Base-by-base conservation (phyloP, 2,888 invertebrate genomes). In the Trilocha varians region DNA sequence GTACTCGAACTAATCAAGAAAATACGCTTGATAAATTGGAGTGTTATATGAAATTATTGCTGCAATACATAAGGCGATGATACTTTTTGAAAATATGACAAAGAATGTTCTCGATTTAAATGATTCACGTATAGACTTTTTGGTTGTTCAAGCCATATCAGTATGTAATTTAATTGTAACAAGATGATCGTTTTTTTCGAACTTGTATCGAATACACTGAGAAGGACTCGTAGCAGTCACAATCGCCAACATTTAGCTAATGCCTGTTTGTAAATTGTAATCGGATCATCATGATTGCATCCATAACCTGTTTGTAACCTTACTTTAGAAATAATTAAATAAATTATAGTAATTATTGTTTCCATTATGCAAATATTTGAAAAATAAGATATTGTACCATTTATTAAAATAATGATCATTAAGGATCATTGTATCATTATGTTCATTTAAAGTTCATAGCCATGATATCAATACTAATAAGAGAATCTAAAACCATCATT, bases 121-220 rank as follows among this genome's bases (percentile, higher is more conserved):
- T 57, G 57, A 55, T 58, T 65, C 61, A 67, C 57, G 56, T 60
- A 35, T 59, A 44, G 45, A 55, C 50, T 51, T 57, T 58, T 62
- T 53, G 45, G 50, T 11, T 44, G 46, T 42, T 38, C 45, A 48
- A n/a, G n/a, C n/a, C n/a, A n/a, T n/a, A n/a, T n/a, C n/a, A n/a
- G n/a, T n/a, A n/a, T n/a, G n/a, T n/a, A n/a, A n/a, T n/a, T n/a
- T n/a, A n/a, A n/a, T n/a, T n/a, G n/a, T n/a, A n/a, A n/a, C n/a
- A n/a, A n/a, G n/a, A n/a, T n/a, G n/a, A n/a, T n/a, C n/a, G n/a
- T n/a, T n/a, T n/a, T n/a, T n/a, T n/a, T n/a, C n/a, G n/a, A n/a
- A n/a, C n/a, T n/a, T n/a, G n/a, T n/a, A n/a, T n/a, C n/a, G n/a
- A n/a, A n/a, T n/a, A n/a, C n/a, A n/a, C n/a, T n/a, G n/a, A n/a